Evolutionary conservation across 2,797 vertebrate species (phyloP).

Genomic region (Steatocranus sp.): DNA sequence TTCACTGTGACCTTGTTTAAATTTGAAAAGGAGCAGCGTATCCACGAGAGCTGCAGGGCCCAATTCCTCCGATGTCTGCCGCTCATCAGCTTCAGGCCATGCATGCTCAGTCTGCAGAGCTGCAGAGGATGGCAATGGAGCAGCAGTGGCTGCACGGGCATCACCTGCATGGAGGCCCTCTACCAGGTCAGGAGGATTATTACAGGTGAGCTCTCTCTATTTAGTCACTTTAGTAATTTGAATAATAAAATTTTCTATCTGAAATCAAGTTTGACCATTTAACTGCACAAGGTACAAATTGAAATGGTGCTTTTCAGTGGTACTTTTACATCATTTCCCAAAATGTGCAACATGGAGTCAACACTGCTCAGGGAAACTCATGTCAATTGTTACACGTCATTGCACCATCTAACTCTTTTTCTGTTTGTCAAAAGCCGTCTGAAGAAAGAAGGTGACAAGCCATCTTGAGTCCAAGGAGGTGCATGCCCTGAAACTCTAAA

Average conservation of each 20-base stretch:
- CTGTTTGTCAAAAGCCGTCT: conserved; percentile 82
- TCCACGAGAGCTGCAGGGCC: conserved; percentile 89
- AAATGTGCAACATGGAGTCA: not conserved
- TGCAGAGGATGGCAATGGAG: conserved; percentile 98
- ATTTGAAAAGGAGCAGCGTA: conserved; percentile 81
- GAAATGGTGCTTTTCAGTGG: not conserved
- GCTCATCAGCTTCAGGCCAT: conserved; percentile 98
- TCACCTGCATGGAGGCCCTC: conserved; percentile 92
- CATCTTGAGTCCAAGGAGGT: conserved; percentile 83
- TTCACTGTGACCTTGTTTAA: not conserved
- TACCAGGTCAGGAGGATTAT: conserved; percentile 98
- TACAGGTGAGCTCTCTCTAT: conserved; percentile 83
- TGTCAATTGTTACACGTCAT: not conserved
- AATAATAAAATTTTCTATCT: not conserved
- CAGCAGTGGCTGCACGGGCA: conserved; percentile 98
- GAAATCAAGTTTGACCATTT: not conserved
- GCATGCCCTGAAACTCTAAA: conserved; percentile 68
- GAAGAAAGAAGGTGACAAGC: conserved; percentile 99
- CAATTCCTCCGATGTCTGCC: conserved; percentile 93
- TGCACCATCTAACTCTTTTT: not conserved
- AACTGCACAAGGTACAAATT: not conserved
- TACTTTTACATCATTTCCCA: not conserved
- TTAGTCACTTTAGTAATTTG: not conserved
- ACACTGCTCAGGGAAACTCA: not conserved
- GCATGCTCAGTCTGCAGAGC: conserved; percentile 97